These are phyloP conservation scores for Poeciliopsis turrubarensis DNA, from an alignment of 2,113 vertebrate species.

Conservation along the genomic window DNA sequence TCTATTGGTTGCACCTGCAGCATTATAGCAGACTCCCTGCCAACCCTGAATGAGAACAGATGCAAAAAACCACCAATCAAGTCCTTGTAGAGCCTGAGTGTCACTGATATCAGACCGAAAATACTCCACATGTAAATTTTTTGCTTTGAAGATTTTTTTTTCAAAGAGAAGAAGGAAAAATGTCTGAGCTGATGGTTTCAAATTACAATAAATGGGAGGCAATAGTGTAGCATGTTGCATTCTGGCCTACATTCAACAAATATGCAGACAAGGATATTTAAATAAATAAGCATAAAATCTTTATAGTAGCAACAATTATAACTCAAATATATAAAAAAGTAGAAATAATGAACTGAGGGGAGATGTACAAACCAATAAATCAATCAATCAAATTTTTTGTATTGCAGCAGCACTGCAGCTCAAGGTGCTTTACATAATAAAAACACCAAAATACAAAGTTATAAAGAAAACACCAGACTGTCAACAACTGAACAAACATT, in stretches of 20 bases:
- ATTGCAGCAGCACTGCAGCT: no score
- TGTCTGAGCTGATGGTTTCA: background rate
- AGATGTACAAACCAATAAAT: background rate
- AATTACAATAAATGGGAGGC: background rate
- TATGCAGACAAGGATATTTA: background rate
- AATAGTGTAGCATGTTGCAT: background rate
- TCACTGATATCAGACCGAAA: background rate
- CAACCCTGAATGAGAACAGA: background rate
- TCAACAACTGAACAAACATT: no score
- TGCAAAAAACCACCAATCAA: background rate
- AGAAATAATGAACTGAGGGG: background rate
- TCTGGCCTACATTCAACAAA: background rate
- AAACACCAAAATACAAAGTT: no score
- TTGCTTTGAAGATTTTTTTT: background rate
- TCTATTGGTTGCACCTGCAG: background rate
- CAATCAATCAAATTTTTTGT: no score
- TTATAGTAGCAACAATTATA: background rate
- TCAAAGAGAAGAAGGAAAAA: background rate
- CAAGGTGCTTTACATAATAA: no score
- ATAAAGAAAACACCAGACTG: no score
- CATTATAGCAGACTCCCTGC: background rate
- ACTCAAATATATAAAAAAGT: background rate
- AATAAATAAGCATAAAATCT: background rate
- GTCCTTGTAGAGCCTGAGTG: background rate
- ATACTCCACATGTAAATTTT: background rate